These are phyloP conservation scores for Hemithea aestivaria DNA, from an alignment of 2,888 invertebrate species.

Conservation along the genomic window DNA sequence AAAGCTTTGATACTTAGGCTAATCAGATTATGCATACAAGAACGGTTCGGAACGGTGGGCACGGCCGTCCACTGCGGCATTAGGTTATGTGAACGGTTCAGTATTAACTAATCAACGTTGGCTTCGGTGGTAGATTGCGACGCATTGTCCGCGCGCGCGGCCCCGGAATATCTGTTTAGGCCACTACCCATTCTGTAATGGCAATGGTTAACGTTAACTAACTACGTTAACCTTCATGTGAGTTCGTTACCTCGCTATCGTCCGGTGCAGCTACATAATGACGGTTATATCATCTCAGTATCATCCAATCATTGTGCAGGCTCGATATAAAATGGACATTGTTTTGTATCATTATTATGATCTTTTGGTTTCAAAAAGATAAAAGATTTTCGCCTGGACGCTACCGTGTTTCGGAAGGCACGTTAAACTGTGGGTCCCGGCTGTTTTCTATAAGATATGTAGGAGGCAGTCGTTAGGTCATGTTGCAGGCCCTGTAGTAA, in stretches of 20 bases:
- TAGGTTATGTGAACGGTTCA: constrained; percentile 68
- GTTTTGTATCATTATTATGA: constrained; percentile 7
- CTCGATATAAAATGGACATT: constrained; percentile 6
- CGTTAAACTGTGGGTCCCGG: too few species aligned
- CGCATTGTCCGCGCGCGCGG: constrained; percentile 72
- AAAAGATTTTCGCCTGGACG: too few species aligned
- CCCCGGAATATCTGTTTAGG: constrained; percentile 78
- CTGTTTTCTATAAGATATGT: too few species aligned
- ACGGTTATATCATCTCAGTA: constrained; percentile 21
- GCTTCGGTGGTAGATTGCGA: constrained; percentile 71
- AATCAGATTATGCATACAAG: constrained; percentile 79
- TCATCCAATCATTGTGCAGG: constrained; percentile 22
- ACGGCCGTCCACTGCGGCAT: constrained; percentile 47
- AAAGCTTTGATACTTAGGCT: constrained; percentile 73
- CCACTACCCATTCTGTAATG: constrained; percentile 73
- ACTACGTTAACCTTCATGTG: constrained; percentile 57
- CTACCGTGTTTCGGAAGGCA: too few species aligned
- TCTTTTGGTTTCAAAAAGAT: too few species aligned
- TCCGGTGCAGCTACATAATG: constrained; percentile 29
- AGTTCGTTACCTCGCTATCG: constrained; percentile 46
- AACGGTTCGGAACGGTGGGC: constrained; percentile 62
- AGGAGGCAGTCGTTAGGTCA: too few species aligned
- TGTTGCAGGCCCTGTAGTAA: too few species aligned
- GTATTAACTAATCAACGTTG: constrained; percentile 78
- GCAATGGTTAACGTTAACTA: constrained; percentile 63